These are phyloP conservation scores for Bombylius discolor DNA, from an alignment of 2,888 invertebrate genomes.

Conservation along the genomic window DNA sequence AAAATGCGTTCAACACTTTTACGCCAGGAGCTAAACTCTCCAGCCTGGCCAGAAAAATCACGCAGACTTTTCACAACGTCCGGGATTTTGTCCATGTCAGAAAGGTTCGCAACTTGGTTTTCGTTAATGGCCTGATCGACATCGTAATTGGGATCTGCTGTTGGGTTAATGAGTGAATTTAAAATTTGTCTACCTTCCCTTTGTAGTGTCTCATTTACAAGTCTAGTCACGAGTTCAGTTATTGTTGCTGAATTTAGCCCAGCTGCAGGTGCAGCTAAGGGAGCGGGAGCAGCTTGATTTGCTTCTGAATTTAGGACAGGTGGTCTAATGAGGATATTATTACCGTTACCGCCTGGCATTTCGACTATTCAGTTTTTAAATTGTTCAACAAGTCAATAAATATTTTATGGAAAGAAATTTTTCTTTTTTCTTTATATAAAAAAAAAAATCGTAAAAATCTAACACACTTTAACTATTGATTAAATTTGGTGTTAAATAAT, in stretches of 20 bases:
- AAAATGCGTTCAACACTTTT: conserved; percentile 12
- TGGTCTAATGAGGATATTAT: not conserved
- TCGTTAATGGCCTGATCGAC: too few relatives aligned
- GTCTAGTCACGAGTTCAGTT: too few relatives aligned
- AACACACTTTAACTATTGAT: too few relatives aligned
- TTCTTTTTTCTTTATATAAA: too few relatives aligned
- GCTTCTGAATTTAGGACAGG: not conserved
- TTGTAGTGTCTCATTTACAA: too few relatives aligned
- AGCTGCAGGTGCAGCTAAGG: not conserved
- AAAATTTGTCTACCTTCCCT: too few relatives aligned
- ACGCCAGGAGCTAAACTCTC: conserved; percentile 7
- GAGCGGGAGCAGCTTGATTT: not conserved
- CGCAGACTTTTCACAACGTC: conserved; percentile 7
- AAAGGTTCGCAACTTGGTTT: not conserved
- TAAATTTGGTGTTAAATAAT: too few relatives aligned
- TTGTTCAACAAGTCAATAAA: too few relatives aligned
- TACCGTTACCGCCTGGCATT: not conserved
- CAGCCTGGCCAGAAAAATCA: conserved; percentile 7
- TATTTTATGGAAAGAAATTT: too few relatives aligned
- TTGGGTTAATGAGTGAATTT: too few relatives aligned
- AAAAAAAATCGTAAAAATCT: too few relatives aligned
- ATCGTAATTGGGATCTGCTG: too few relatives aligned
- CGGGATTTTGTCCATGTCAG: conserved; percentile 6
- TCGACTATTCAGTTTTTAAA: not conserved
- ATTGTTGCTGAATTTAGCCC: not conserved